A percentile compares a stretch with the other conserved stretches of the same genome.
These are phyloP conservation scores for Galleria mellonella DNA, from an alignment of 1,140 invertebrate genomes.

Conservation along the genomic window DNA sequence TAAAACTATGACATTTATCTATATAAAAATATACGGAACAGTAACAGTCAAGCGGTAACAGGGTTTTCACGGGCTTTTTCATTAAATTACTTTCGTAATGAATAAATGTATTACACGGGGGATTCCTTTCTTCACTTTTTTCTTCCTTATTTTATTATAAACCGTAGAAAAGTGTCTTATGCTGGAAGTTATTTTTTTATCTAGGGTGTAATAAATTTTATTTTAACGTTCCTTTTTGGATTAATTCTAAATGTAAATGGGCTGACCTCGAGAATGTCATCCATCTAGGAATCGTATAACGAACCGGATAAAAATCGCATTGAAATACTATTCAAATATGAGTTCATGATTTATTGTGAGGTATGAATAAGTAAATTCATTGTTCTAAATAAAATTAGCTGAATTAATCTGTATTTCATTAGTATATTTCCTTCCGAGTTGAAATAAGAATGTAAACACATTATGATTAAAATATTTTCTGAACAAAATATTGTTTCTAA, in stretches of 20 bases:
- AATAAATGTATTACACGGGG: constrained; percentile 65
- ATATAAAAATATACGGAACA: constrained; percentile 13
- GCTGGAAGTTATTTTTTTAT: constrained; percentile 43
- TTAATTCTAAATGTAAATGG: constrained; percentile 53
- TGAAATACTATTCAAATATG: too few relatives aligned
- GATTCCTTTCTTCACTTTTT: constrained; percentile 45
- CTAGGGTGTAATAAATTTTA: constrained; percentile 49
- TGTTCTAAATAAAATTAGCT: neutral
- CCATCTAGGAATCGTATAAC: constrained; percentile 19
- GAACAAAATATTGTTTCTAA: too few relatives aligned
- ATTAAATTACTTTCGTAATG: constrained; percentile 63
- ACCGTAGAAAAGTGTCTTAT: constrained; percentile 48
- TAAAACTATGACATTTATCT: neutral
- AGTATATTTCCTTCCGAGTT: too few relatives aligned
- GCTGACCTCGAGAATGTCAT: constrained; percentile 19
- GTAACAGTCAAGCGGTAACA: neutral
- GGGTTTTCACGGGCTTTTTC: constrained; percentile 24
- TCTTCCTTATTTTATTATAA: constrained; percentile 53
- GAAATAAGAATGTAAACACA: too few relatives aligned
- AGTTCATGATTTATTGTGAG: too few relatives aligned
- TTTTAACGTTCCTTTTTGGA: constrained; percentile 34
- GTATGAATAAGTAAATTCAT: neutral
- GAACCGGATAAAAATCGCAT: constrained; percentile 12
- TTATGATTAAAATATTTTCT: too few relatives aligned
- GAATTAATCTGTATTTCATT: neutral